A percentile compares a stretch with the other conserved stretches of the same genome.
These are phyloP conservation scores for Hydrocynus forskahlii DNA, from an alignment of 2,797 vertebrate genomes.

Conservation along the genomic window DNA sequence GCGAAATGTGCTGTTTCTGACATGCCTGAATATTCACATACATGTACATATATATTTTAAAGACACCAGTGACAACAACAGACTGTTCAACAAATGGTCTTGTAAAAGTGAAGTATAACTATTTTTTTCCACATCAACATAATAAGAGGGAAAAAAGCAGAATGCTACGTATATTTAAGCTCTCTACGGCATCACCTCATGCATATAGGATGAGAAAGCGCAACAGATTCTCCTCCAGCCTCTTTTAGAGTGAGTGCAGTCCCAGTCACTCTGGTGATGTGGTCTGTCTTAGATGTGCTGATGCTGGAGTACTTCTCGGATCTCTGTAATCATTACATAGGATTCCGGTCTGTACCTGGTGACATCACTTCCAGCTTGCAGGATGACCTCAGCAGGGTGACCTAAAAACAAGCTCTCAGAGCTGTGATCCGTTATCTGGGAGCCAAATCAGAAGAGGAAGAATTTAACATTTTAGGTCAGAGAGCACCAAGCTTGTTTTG, in stretches of 20 bases:
- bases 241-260: slow-evolving; percentile 6
- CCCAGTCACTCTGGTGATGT: slow-evolving; percentile 27
- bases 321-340: slow-evolving; percentile 43
- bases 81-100: too few species aligned
- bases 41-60: too few species aligned
- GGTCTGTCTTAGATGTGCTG: slow-evolving; percentile 37
- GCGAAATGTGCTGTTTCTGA: not conserved
- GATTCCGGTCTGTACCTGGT: slow-evolving; percentile 36
- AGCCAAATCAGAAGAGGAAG: slow-evolving; percentile 9
- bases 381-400: slow-evolving; percentile 40
- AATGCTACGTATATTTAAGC: not conserved
- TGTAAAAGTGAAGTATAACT: too few species aligned
- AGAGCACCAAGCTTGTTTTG: slow-evolving; percentile 22
- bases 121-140: not conserved
- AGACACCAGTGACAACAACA: too few species aligned
- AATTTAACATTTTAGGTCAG: slow-evolving; percentile 3
- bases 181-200: slow-evolving; percentile 46
- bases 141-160: not conserved
- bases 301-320: slow-evolving; percentile 44
- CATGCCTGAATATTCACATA: not conserved
- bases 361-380: slow-evolving; percentile 41
- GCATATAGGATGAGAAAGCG: slow-evolving; percentile 26
- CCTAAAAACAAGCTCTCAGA: slow-evolving; percentile 22
- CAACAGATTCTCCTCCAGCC: slow-evolving; percentile 30
- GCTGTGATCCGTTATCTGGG: slow-evolving; percentile 3